Evolutionary conservation across 2,113 vertebrate genomes (phyloP).

Genomic region (Pampusana beccarii): DNA sequence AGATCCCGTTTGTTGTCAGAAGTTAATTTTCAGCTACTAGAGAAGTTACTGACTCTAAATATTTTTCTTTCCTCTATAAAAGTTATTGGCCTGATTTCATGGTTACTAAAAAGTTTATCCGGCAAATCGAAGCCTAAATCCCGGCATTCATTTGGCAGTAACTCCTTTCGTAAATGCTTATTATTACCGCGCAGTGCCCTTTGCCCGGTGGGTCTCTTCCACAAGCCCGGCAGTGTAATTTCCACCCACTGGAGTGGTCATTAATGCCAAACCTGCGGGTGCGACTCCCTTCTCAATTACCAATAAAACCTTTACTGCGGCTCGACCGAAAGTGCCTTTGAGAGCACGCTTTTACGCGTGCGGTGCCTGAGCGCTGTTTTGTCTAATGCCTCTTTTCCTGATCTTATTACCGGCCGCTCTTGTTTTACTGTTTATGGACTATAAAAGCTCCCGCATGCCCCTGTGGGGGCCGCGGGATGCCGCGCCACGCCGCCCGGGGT

Average conservation of each 20-base stretch:
- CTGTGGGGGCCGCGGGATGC: background rate
- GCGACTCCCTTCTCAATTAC: background rate
- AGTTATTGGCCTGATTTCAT: background rate
- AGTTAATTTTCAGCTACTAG: background rate
- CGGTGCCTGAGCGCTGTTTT: background rate
- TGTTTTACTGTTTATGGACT: conserved; percentile 49
- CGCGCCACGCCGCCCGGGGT: background rate
- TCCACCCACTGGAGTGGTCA: background rate
- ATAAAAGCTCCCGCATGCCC: conserved; percentile 2
- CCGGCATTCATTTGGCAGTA: background rate
- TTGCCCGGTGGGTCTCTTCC: background rate
- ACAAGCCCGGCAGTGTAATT: background rate
- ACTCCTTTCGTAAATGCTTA: background rate
- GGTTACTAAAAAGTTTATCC: background rate
- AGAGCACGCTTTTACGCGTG: background rate
- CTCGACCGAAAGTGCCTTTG: background rate
- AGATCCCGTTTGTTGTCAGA: background rate
- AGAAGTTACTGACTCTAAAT: background rate
- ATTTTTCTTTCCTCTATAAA: conserved; percentile 26
- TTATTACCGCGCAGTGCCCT: background rate
- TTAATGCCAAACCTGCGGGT: background rate
- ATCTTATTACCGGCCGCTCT: conserved; percentile 41
- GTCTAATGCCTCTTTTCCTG: conserved; percentile 43
- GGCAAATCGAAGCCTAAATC: background rate
- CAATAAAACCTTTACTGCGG: background rate